Percentiles rank a stretch among this genome's conserved stretches.
Conservation (phyloP, 2,797 vertebrate genomes). For the Nannoperca australis region DNA sequence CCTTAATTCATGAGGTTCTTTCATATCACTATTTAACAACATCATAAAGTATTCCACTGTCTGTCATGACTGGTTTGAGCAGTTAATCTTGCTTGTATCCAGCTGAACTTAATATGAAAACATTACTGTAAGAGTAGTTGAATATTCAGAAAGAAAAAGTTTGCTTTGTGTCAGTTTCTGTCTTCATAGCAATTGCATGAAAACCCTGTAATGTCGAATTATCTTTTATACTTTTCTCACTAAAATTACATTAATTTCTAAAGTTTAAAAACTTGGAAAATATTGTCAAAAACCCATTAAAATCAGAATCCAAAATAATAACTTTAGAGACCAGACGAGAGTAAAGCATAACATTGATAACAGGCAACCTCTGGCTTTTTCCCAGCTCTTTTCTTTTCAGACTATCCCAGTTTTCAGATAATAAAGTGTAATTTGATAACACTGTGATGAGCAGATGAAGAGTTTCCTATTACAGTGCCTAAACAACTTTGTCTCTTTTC, state of each 20-base stretch:
- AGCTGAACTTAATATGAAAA: slow-evolving; percentile 22
- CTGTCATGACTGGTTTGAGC: slow-evolving; percentile 17
- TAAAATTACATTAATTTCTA: slow-evolving; percentile 3
- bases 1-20: slow-evolving; percentile 36
- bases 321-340: slow-evolving; percentile 16
- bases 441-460: slow-evolving; percentile 26
- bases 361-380: not conserved
- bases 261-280: not conserved
- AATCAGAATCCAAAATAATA: slow-evolving; percentile 4
- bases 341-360: slow-evolving; percentile 17
- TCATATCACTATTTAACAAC: slow-evolving; percentile 51
- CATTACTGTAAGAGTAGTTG: slow-evolving; percentile 6
- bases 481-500: slow-evolving; percentile 6
- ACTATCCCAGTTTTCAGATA: not conserved
- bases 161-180: slow-evolving; percentile 5
- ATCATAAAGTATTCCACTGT: slow-evolving; percentile 39
- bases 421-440: slow-evolving; percentile 32
- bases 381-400: slow-evolving; percentile 8
- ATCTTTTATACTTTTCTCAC: not conserved
- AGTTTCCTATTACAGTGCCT: slow-evolving; percentile 14
- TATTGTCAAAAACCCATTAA: not conserved
- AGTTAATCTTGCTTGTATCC: slow-evolving; percentile 28
- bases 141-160: slow-evolving; percentile 16
- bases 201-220: slow-evolving; percentile 2
- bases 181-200: not conserved